These are phyloP conservation scores for Zaprionus tsacasi DNA, from an alignment of 1,140 invertebrate genomes.

Conservation along the genomic window DNA sequence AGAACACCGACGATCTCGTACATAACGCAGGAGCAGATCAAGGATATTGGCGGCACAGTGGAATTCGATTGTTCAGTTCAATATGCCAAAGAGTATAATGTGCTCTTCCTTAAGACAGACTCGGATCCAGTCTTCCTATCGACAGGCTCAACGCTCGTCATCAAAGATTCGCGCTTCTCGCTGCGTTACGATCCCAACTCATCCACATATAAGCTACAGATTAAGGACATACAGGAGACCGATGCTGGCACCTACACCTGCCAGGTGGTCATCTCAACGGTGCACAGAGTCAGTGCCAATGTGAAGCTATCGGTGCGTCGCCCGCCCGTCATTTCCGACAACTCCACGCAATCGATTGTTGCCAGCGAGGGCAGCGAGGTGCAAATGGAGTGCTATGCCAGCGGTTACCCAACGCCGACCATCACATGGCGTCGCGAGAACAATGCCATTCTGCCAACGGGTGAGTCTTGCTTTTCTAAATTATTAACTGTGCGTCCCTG, in stretches of 20 bases:
- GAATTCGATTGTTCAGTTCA: slow-evolving; percentile 95
- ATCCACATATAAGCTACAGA: slow-evolving; percentile 92
- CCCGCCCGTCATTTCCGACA: slow-evolving; percentile 96
- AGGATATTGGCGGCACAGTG: slow-evolving; percentile 94
- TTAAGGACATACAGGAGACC: slow-evolving; percentile 97
- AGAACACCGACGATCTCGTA: slow-evolving; percentile 95
- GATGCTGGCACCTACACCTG: slow-evolving; percentile 95
- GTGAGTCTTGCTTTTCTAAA: slow-evolving; percentile 85
- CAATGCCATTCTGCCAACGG: slow-evolving; percentile 95
- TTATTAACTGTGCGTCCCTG: slow-evolving; percentile 11
- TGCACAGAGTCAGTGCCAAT: slow-evolving; percentile 91
- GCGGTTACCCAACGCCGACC: slow-evolving; percentile 91
- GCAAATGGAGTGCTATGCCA: slow-evolving; percentile 94
- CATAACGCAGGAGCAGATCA: slow-evolving; percentile 95
- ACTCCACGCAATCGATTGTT: slow-evolving; percentile 94
- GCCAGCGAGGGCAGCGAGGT: slow-evolving; percentile 92
- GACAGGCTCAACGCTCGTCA: slow-evolving; percentile 91
- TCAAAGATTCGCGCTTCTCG: slow-evolving; percentile 94
- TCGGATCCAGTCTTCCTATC: slow-evolving; percentile 87
- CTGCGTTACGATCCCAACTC: slow-evolving; percentile 91
- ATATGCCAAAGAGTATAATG: slow-evolving; percentile 93
- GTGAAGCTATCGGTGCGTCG: slow-evolving; percentile 93
- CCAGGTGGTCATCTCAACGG: slow-evolving; percentile 92
- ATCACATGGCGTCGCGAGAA: slow-evolving; percentile 97
- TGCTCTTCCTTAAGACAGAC: slow-evolving; percentile 91